Evolutionary conservation across 2,888 invertebrate species (phyloP), one percentile per base, ranked within the genome.

Genomic region (Ganaspis brasiliensis): DNA sequence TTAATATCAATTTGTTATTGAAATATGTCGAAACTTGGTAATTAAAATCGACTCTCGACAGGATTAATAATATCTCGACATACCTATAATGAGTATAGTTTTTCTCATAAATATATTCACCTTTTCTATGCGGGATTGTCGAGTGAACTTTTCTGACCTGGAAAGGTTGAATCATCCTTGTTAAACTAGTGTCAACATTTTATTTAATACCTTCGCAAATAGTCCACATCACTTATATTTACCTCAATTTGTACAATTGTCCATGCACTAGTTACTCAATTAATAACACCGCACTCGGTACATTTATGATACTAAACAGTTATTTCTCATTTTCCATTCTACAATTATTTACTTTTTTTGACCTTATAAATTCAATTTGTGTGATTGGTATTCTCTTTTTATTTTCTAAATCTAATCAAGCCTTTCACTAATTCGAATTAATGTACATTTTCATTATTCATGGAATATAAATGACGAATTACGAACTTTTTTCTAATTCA

Each of bases 231-330:
- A 31, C 2, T 31, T 31, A 31, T 2, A 31, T 31, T 31, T 31
- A 2, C 31, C 49, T 52, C 19, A 19, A 16, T 52, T 52, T n/a
- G 52, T 52, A 19, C 19, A 52, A 52, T 52, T 52, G n/a, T 19
- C 52, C 52, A n/a, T 16, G 52, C 52, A 52, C 52, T 52, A 52
- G 12, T 49, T 49, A 49, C 14, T 49, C 49, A 49, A 49, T 49
- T 14, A 16, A 40, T 40, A 40, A 40, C 14, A 40, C 12, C 14
- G 40, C 10, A 40, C 40, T 49, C 16, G 49, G 31, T 31, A 31
- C 31, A 31, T 31, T 31, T 31, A 31, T 31, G 31, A 6, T 49
- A 16, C 49, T 49, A 49, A 49, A 49, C 14, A 49, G 0, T 5
- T 6, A 16, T 52, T n/a, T 19, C 4, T 5, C 2, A 16, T 52